phyloP scores from a whole-genome alignment of 2,888 invertebrate genomes.

The Hybos culiciformis region DNA sequence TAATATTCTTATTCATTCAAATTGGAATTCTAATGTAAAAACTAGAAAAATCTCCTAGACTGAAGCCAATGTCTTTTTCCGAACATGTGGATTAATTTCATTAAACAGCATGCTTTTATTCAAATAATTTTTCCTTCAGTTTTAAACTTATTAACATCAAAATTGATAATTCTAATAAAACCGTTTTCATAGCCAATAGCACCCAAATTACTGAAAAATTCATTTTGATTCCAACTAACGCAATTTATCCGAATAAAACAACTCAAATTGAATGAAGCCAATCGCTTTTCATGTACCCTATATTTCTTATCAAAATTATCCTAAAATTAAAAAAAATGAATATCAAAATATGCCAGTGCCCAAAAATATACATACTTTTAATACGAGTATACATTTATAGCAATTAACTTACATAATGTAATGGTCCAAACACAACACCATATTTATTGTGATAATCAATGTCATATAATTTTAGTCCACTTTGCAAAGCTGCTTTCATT shows the following conservation, averaged over 20 bases:
- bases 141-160: neutral
- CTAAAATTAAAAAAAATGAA: neutral
- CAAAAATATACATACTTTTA: too few species aligned
- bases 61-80: too few species aligned
- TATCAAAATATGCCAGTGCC: too few species aligned
- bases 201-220: conserved; percentile 17
- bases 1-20: too few species aligned
- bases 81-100: too few species aligned
- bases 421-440: conserved; percentile 24
- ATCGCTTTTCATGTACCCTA: conserved; percentile 11
- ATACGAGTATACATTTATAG: too few species aligned
- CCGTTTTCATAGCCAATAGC: conserved; percentile 32
- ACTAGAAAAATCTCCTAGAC: too few species aligned
- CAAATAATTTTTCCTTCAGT: neutral
- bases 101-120: too few species aligned
- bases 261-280: conserved; percentile 16
- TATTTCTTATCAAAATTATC: neutral
- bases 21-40: too few species aligned
- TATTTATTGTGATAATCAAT: conserved; percentile 22
- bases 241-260: conserved; percentile 23
- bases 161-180: conserved; percentile 22
- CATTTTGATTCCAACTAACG: conserved; percentile 27
- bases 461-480: conserved; percentile 13
- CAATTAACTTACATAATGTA: conserved; percentile 13
- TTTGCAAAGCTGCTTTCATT: neutral